Evolutionary conservation across 2,888 invertebrate species (phyloP), one percentile per base, ranked within the genome.

Genomic region (Tethea ocularis): DNA sequence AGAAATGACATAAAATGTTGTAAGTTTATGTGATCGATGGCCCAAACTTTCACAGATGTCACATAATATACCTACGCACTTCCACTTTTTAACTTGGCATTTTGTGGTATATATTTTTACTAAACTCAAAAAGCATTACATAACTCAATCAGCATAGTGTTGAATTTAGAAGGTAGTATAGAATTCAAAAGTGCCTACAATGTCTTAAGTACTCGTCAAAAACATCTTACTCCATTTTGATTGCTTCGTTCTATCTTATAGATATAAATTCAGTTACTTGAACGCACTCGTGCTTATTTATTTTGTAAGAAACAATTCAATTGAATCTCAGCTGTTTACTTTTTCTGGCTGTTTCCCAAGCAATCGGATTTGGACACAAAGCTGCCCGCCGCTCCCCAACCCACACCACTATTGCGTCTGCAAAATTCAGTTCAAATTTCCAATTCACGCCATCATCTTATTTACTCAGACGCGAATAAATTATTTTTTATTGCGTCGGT

Each of bases 391-490:
- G 74, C 71, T 64, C 53, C 66, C 66, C 66, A 69, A 71, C 66
- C 64, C 61, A 65, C 62, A 60, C 62, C 72, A 71, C 20, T 33
- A 13, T 33, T 22, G 33, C 33, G 10, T 20, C 20, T 33, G 20
- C 20, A 36, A 33, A 77, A 78, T 46, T 46, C 46, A 46, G 17
- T 46, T 46, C 46, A 46, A 46, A 84, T 80, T 77, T 78, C 73
- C 79, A 78, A 83, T 86, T 83, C 83, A 72, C 75, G 73, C 77
- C 82, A 85, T 87, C 87, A 86, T 82, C 79, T 86, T 90, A 86
- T 91, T 90, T 89, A 89, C 88, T 74, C 87, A 80, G 88, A 90
- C 84, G 79, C 84, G 86, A 87, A 91, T 91, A 89, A 88, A 91
- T 91, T 88, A 90, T 91, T 86, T 88, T 92, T 92, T 91, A 93